Base-by-base conservation (phyloP, 2,113 vertebrate genomes). In the Ciconia boyciana region DNA sequence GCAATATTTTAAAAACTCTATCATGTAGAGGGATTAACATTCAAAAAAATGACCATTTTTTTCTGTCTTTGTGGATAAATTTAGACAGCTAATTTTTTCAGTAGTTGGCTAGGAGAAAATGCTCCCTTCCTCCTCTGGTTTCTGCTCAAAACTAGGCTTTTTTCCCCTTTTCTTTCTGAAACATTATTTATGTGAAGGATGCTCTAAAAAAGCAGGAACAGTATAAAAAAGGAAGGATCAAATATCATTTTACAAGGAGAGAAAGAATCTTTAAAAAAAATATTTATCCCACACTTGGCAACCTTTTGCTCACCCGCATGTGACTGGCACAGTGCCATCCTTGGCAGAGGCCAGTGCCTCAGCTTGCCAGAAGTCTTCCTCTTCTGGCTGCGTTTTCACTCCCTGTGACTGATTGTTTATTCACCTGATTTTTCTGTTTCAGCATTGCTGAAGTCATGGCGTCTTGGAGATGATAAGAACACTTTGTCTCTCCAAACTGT, bases 341-440 rank as follows among this genome's bases (percentile, higher is more conserved):
- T 95, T 96, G 95, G 97, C 96, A 68, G 70, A 46, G 95, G 83
- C 82, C 9, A 3, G 22, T 25, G 74, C 87, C 78, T 93, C 58
- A 2, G 62, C 98, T 98, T 99, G 98, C 99, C 98, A 98, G 98
- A 97, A 98, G 94, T 87, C 94, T 96, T 95, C 77, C 77, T 92
- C 82, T 71, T 57, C 92, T 93, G 65, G 92, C 94, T 44, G 11
- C 44, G 1, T 83, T 94, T 80, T 87, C 84, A 9, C 81, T 83
- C 87, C 44, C 76, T 91, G 54, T 74, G 94, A 92, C 95, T 55
- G 43, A 54, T 87, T 89, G 84, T 96, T 95, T 95, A 65, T 96
- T 96, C 95, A 97, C 96, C 95, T 95, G 94, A 97, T 94, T 87
- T 84, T 61, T 89, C 34, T 86, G 41, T 92, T 92, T 84, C 82